These are phyloP conservation scores for Lithobates pipiens DNA, from an alignment of 2,797 vertebrate genomes.

Conservation along the genomic window DNA sequence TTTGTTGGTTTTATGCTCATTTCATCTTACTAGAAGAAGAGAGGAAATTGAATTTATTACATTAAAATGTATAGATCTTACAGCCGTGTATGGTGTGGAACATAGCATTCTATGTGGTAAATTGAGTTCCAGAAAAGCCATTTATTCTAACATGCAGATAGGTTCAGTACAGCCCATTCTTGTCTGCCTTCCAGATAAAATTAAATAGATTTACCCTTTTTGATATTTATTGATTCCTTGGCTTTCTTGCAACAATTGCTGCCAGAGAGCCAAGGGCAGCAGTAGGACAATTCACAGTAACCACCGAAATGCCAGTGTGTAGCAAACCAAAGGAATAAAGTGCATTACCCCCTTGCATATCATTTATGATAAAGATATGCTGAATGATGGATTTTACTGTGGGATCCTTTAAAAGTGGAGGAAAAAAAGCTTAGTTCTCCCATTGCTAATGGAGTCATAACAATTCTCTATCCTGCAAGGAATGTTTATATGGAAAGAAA, in stretches of 20 bases:
- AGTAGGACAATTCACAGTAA: constrained; percentile 8
- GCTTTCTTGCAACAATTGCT: constrained; percentile 19
- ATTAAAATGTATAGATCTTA: no score
- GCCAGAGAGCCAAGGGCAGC: constrained; percentile 19
- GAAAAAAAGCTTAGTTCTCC: no score
- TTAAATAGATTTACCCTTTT: constrained; percentile 12
- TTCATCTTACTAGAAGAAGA: no score
- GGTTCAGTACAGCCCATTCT: constrained; percentile 15
- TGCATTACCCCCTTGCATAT: background rate
- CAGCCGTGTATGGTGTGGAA: background rate
- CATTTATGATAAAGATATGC: background rate
- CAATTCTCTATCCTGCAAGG: no score
- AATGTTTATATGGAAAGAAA: no score
- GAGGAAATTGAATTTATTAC: no score
- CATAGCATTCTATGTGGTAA: background rate
- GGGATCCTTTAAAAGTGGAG: no score
- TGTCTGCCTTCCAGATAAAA: constrained; percentile 2
- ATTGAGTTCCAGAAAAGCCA: background rate
- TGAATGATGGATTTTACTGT: background rate
- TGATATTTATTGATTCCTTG: constrained; percentile 24
- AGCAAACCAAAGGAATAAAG: background rate
- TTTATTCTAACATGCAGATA: constrained; percentile 7
- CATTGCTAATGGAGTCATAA: no score
- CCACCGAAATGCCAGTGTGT: background rate
- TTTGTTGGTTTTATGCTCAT: no score